Base-by-base conservation (phyloP, 2,797 vertebrate species). In the Rousettus madagascariensis region DNA sequence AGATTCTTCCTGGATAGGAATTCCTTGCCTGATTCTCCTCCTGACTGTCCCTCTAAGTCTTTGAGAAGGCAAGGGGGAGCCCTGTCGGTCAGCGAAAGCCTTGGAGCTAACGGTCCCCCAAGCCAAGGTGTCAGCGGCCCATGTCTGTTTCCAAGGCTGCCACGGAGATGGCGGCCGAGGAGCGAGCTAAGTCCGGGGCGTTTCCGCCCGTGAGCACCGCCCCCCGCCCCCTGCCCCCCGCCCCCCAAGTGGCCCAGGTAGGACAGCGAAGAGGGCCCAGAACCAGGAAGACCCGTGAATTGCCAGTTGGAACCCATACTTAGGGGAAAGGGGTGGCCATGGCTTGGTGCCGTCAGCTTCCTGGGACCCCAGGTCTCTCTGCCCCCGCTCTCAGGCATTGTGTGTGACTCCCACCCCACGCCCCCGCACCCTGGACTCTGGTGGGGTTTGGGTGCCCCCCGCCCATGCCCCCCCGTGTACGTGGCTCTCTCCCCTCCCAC, bases 391-490 rank as follows among this genome's bases (percentile, higher is more conserved):
- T 46, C 20, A 6, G 93, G 92, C 53, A 2, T 93, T 53, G 57
- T 38, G 86, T 66, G 84, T 26, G n/a, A 68, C 72, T 63, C 65
- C 89, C 20, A 8, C 77, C 55, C 55, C 72, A 20, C 1, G 3
- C 9, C 72, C 72, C 77, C 26, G 61, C 79, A 38, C 33, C 78
- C 86, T 33, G 68, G 84, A 41, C 93, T 86, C 46, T 28, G 86
- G 92, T 43, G 96, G 95, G 69, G n/a, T 36, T 59, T 38, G 89
- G 93, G 55, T 80, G 66, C 82, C 59, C 53, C 63, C 51, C 51
- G 65, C 79, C 88, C 1, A 0, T 90, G 95, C 97, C 92, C 98
- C 97, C 97, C 98, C 86, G 98, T 97, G 98, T 98, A 98, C 97
- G 88, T 95, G 97, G 96, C 90, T 95, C 68, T 97, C 92, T 98